A percentile compares a stretch with the other conserved stretches of the same genome.
phyloP scores from a whole-genome alignment of 1,140 invertebrate species.

The Carposina sasakii region DNA sequence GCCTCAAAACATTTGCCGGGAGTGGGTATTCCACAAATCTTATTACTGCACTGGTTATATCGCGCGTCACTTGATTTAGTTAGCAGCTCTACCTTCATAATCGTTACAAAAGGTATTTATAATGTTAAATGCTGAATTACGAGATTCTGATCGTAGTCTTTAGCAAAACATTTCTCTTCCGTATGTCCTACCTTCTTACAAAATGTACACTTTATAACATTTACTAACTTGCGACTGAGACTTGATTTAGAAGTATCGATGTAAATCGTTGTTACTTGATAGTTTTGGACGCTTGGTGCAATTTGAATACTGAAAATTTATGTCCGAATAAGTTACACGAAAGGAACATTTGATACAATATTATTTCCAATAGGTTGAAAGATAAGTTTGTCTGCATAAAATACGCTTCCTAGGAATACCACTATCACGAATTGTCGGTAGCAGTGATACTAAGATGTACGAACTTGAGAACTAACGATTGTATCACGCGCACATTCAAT shows the following conservation, averaged over 20 bases:
- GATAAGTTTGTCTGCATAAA: not conserved
- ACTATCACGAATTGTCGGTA: not conserved
- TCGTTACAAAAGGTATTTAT: too few relatives aligned
- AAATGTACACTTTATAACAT: constrained; percentile 1
- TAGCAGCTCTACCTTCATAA: too few relatives aligned
- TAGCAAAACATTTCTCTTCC: constrained; percentile 4
- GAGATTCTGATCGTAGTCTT: constrained; percentile 8
- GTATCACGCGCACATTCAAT: not conserved
- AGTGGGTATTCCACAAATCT: too few relatives aligned
- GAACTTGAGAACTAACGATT: not conserved
- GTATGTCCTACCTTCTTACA: constrained; percentile 10
- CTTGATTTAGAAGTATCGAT: not conserved
- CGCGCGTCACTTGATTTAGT: too few relatives aligned
- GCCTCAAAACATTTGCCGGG: too few relatives aligned
- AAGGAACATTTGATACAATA: not conserved
- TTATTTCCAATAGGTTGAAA: not conserved
- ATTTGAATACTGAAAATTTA: not conserved
- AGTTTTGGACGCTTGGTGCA: not conserved
- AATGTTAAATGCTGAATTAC: constrained; percentile 2
- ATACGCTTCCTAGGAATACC: not conserved
- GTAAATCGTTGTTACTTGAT: not conserved
- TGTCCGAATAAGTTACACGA: not conserved
- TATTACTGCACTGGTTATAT: too few relatives aligned
- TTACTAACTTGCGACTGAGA: not conserved
- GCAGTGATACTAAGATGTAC: not conserved